phyloP scores from a whole-genome alignment of 2,797 vertebrate species.

The Characodon lateralis region DNA sequence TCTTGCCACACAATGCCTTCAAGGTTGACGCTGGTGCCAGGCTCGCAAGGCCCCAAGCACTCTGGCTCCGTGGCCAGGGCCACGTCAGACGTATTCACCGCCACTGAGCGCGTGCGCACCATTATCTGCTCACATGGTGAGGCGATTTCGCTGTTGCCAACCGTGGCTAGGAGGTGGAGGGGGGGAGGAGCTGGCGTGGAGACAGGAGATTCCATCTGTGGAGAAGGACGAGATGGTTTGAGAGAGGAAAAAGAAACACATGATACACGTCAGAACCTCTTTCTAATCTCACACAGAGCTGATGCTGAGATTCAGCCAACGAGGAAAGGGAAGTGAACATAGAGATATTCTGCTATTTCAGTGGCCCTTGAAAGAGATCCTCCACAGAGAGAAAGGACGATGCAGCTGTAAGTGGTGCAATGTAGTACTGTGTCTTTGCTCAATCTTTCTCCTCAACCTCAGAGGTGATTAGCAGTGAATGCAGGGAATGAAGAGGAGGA shows the following conservation, averaged over 20 bases:
- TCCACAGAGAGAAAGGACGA: conserved; percentile 22
- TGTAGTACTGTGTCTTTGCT: conserved; percentile 32
- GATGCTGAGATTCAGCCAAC: conserved; percentile 47
- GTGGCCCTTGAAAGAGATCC: conserved; percentile 28
- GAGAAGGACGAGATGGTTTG: conserved; percentile 48
- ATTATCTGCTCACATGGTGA: conserved; percentile 99
- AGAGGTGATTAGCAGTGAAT: conserved; percentile 51
- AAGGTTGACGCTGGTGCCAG: conserved; percentile 97
- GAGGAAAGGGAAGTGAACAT: conserved; percentile 43
- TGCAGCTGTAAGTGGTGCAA: conserved; percentile 35
- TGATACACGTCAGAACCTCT: conserved; percentile 47
- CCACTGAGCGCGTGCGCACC: conserved; percentile 97
- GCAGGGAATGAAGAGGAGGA: conserved; percentile 24
- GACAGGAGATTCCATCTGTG: conserved; percentile 96
- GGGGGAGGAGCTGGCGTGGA: conserved; percentile 93
- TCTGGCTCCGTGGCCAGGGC: conserved; percentile 95
- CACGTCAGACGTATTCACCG: conserved; percentile 96
- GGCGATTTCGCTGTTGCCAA: conserved; percentile 91
- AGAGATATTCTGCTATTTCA: conserved; percentile 42
- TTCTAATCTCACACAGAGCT: conserved; percentile 55
- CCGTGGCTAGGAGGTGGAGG: conserved; percentile 91
- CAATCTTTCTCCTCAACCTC: conserved; percentile 27
- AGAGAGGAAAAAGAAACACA: conserved; percentile 33
- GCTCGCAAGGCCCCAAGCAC: conserved; percentile 97
- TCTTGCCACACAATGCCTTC: conserved; percentile 99